phyloP scores from a whole-genome alignment of 2,888 invertebrate species.

The Drosophila fungiperda region DNA sequence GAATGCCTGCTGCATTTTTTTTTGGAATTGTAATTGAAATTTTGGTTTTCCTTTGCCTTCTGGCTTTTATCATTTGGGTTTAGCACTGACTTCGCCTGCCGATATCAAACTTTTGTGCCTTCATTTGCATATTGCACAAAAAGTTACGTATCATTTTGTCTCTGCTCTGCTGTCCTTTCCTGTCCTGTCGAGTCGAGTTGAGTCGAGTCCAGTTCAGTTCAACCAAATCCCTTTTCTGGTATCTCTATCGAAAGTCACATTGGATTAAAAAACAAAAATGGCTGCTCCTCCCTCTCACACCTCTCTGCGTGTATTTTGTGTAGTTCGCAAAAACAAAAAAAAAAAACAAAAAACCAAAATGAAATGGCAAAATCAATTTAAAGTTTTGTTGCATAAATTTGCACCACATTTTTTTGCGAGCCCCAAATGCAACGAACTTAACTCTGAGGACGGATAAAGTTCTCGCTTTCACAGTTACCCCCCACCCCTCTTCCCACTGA shows the following conservation, averaged over 20 bases:
- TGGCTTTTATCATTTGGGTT: slow-evolving; percentile 11
- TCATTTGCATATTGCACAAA: slow-evolving; percentile 78
- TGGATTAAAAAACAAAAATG: slow-evolving; percentile 68
- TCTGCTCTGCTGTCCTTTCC: slow-evolving; percentile 1
- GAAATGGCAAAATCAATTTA: slow-evolving; percentile 70
- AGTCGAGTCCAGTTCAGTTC: slow-evolving; percentile 20
- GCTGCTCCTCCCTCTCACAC: neutral
- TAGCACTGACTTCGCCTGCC: slow-evolving; percentile 45
- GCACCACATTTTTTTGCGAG: slow-evolving; percentile 50
- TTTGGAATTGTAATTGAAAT: slow-evolving; percentile 58
- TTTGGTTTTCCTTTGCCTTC: slow-evolving; percentile 29
- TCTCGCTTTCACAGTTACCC: slow-evolving; percentile 40
- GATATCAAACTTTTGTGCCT: slow-evolving; percentile 66
- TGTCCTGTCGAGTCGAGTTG: neutral
- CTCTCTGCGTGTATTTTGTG: neutral
- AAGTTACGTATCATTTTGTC: slow-evolving; percentile 66
- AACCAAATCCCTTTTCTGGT: slow-evolving; percentile 53
- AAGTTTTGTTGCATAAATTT: slow-evolving; percentile 77
- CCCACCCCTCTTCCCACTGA: neutral
- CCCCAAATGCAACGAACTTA: slow-evolving; percentile 37
- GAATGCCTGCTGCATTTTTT: slow-evolving; percentile 59
- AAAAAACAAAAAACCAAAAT: slow-evolving; percentile 39
- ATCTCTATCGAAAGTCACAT: slow-evolving; percentile 69
- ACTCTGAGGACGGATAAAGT: slow-evolving; percentile 41
- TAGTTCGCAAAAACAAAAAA: slow-evolving; percentile 1